Percentiles rank a stretch among this genome's conserved stretches.
Conservation (phyloP, 2,888 invertebrate species). For the Troides aeacus region DNA sequence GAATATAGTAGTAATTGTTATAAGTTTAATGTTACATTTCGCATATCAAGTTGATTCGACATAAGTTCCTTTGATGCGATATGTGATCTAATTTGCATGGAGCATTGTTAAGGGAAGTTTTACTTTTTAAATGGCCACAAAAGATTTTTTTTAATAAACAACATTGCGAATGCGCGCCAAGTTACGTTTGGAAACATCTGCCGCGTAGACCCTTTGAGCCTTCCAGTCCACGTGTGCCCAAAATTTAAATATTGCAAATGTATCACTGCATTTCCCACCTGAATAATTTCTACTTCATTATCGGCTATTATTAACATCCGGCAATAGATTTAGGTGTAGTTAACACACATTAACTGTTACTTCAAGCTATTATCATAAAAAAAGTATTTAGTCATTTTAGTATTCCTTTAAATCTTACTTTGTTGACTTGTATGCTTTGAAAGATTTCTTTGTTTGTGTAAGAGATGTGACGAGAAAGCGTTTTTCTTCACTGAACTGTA, state of each 20-base stretch:
- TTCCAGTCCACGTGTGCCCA: conserved; percentile 31
- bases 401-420: neutral
- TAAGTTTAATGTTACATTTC: conserved; percentile 48
- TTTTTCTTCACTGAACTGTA: no score
- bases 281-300: conserved; percentile 15
- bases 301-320: conserved; percentile 6
- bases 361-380: neutral
- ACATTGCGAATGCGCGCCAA: conserved; percentile 65
- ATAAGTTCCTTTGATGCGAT: conserved; percentile 41
- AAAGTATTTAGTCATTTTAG: neutral
- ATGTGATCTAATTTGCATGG: conserved; percentile 75
- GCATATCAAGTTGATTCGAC: conserved; percentile 35
- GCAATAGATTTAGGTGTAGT: neutral
- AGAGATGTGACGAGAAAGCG: no score
- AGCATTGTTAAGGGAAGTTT: conserved; percentile 72
- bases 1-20: conserved; percentile 42
- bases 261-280: conserved; percentile 27
- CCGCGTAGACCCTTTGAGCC: conserved; percentile 44
- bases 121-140: conserved; percentile 78
- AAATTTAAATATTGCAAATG: conserved; percentile 46
- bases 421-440: neutral
- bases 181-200: conserved; percentile 74
- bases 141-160: conserved; percentile 76
- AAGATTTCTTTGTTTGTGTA: neutral
- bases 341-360: neutral